These are phyloP conservation scores for Odontophorus gujanensis DNA, from an alignment of 2,113 vertebrate genomes.

Conservation along the genomic window DNA sequence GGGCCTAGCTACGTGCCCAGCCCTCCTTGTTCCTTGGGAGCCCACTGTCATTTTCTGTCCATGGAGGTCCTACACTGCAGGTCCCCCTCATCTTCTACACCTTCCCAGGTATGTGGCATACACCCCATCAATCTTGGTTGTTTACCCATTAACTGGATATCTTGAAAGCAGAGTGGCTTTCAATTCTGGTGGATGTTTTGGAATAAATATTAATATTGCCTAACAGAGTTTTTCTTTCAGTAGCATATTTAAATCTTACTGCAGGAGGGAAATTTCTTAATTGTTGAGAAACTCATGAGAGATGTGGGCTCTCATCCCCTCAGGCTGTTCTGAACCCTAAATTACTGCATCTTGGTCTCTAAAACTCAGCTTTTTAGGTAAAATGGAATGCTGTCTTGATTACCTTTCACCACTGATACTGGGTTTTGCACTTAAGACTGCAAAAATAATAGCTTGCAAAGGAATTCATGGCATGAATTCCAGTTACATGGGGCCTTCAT, in stretches of 20 bases:
- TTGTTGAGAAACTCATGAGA: not conserved
- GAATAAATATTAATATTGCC: not conserved
- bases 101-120: not conserved
- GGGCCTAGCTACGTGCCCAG: not conserved
- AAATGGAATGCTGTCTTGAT: not conserved
- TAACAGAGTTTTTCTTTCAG: not conserved
- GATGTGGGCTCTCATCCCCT: conserved; percentile 1
- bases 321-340: not conserved
- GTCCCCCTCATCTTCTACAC: not conserved
- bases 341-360: accelerated
- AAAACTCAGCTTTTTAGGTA: not conserved
- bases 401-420: not conserved
- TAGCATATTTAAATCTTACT: not conserved
- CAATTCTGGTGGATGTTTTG: not conserved
- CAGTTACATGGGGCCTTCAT: not conserved
- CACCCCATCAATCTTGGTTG: not conserved
- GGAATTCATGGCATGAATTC: not conserved
- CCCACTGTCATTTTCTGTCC: not conserved
- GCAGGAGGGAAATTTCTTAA: conserved; percentile 7
- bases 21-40: not conserved
- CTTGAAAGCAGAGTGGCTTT: not conserved
- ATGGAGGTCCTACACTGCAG: not conserved
- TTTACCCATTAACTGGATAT: not conserved
- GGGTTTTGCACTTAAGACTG: not conserved
- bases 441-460: not conserved